A percentile compares a stretch with the other conserved stretches of the same genome.
Evolutionary conservation across 2,113 vertebrate species (phyloP).

Genomic region (Sula dactylatra): DNA sequence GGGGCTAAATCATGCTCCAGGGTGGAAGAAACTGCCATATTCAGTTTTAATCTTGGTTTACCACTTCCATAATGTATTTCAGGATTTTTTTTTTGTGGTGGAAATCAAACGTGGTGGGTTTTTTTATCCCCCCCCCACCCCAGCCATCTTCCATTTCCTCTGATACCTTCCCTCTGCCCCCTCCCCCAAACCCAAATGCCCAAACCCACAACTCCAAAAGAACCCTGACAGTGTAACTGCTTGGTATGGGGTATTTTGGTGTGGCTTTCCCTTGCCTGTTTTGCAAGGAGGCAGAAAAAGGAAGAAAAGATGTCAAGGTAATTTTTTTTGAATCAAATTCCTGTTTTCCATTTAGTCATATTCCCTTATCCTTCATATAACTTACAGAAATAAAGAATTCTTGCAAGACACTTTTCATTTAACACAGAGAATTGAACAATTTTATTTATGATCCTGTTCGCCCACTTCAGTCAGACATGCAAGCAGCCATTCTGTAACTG

Average conservation of each 20-base stretch:
- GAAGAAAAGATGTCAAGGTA: not conserved
- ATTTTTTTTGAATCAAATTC: not conserved
- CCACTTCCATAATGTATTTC: not conserved
- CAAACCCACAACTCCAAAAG: not conserved
- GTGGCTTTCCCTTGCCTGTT: accelerated
- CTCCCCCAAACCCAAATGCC: accelerated
- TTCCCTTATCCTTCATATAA: not conserved
- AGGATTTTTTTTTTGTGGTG: not conserved
- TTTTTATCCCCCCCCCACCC: not conserved
- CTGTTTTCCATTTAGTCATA: not conserved
- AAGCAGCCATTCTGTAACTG: not conserved
- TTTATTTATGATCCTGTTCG: not conserved
- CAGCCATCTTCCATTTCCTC: not conserved
- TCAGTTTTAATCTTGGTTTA: not conserved
- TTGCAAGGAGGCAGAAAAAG: not conserved
- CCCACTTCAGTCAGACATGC: not conserved
- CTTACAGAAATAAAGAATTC: not conserved
- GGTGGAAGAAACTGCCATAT: not conserved
- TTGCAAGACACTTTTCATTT: not conserved
- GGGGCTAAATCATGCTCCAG: not conserved
- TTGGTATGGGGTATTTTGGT: accelerated
- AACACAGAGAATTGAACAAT: not conserved
- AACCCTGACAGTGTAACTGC: not conserved
- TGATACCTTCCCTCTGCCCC: accelerated
- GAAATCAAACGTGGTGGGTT: not conserved